Percentiles rank a stretch among this genome's conserved stretches.
These are phyloP conservation scores for Danionella dracula DNA, from an alignment of 2,797 vertebrate species.

Conservation along the genomic window DNA sequence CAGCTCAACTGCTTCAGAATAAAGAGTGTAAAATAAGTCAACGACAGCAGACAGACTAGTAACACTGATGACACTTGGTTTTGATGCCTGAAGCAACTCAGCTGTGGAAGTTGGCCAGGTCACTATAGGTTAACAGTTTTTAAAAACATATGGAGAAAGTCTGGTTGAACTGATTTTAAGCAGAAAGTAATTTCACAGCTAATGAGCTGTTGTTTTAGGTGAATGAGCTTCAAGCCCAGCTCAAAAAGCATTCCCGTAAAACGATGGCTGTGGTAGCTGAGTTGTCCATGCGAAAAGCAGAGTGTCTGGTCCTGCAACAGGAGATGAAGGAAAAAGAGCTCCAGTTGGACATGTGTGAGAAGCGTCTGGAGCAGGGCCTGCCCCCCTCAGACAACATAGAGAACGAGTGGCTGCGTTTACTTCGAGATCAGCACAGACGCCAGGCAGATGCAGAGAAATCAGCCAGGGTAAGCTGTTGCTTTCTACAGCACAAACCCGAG, in stretches of 20 bases:
- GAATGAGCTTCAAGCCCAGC: conserved; percentile 66
- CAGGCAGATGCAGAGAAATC: conserved; percentile 63
- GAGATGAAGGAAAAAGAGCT: conserved; percentile 77
- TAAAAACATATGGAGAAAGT: no score
- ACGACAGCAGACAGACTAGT: no score
- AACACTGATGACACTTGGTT: no score
- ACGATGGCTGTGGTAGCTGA: conserved; percentile 82
- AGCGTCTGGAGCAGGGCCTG: conserved; percentile 73
- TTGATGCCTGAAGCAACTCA: no score
- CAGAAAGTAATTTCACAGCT: no score
- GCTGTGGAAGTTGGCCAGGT: no score
- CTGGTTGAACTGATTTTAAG: no score
- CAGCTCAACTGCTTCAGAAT: no score
- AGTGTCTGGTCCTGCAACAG: conserved; percentile 73
- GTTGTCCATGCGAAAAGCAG: conserved; percentile 80
- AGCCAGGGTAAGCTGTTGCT: conserved; percentile 62
- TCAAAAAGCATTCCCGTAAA: conserved; percentile 68
- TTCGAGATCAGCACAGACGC: conserved; percentile 66
- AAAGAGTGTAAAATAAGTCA: no score
- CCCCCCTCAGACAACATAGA: conserved; percentile 74
- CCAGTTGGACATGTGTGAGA: conserved; percentile 70
- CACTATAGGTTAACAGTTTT: no score
- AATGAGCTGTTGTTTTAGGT: conserved; percentile 60
- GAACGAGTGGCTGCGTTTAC: conserved; percentile 69
- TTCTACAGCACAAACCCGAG: conserved; percentile 5